Base-by-base conservation (phyloP, 2,113 vertebrate species). In the Eublepharis macularius region DNA sequence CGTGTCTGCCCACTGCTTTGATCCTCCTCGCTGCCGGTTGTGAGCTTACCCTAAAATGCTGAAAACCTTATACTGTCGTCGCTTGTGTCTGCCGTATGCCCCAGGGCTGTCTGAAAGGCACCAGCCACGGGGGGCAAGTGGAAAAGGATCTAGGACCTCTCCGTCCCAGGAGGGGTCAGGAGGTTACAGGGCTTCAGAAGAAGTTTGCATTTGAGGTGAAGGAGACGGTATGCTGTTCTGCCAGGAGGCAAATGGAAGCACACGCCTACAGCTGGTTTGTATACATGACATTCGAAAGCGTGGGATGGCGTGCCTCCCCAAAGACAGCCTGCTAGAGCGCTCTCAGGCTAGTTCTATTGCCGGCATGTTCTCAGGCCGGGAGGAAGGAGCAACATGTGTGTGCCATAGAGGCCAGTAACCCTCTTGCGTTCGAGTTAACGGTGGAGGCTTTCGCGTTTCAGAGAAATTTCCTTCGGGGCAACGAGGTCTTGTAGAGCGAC, bases 401-500 rank as follows among this genome's bases (percentile, higher is more conserved):
- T n/a, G 26, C 66, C 39, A 72, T 34, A 34, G 76, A 34, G 24
- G 49, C 36, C 76, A 72, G 39, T 6, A 43, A 51, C 60, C 66
- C 49, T 39, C 9, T 29, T 72, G 26, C 6, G 65, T 12, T 60
- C 32, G 39, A 68, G 73, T 43, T n/a, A 47, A n/a, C 41, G 60
- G 41, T 36, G 69, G 47, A 29, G 13, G 32, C 51, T 36, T 19
- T 34, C 76, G 57, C 24, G 51, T 7, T n/a, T 90, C 74, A 83
- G 76, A 82, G 41, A 51, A 78, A 84, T 72, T 70, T 41, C 34
- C 97, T 94, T 36, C 94, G 94, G 0, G 96, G 92, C 49, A 98
- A 95, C 32, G 95, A 96, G 3, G 97, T 96, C 82, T 95, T 97
- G 92, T 96, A 98, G 34, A 98, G 97, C 12, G 97, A 98, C 9